Percentiles rank a stretch among this genome's conserved stretches.
Conservation (phyloP, 2,888 invertebrate species). For the Pherbina coryleti region DNA sequence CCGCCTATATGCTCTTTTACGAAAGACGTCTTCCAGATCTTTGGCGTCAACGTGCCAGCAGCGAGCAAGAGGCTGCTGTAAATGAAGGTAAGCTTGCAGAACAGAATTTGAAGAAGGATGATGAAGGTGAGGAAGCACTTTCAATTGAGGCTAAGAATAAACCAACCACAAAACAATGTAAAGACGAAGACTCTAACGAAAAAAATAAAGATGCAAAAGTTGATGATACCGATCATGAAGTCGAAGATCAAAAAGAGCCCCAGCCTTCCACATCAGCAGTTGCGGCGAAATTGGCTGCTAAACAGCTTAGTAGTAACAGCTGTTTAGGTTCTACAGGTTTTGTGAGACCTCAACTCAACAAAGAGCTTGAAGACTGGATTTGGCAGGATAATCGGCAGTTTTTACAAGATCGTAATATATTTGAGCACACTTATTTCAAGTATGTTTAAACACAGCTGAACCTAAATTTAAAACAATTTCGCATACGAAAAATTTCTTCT, state of each 20-base stretch:
- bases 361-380: slow-evolving; percentile 92
- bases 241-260: slow-evolving; percentile 45
- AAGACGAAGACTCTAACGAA: background rate
- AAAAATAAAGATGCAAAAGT: slow-evolving; percentile 3
- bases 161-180: slow-evolving; percentile 51
- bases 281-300: slow-evolving; percentile 35
- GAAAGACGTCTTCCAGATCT: slow-evolving; percentile 78
- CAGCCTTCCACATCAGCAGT: slow-evolving; percentile 57
- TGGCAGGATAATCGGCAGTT: slow-evolving; percentile 98
- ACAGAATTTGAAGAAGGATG: background rate
- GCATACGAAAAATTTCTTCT: slow-evolving; percentile 1
- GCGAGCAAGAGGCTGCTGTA: slow-evolving; percentile 50
- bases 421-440: slow-evolving; percentile 96
- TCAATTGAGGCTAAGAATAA: slow-evolving; percentile 46
- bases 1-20: slow-evolving; percentile 97
- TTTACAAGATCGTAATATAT: slow-evolving; percentile 93
- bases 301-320: background rate
- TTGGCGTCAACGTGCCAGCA: slow-evolving; percentile 54
- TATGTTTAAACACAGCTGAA: slow-evolving; percentile 69
- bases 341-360: slow-evolving; percentile 60
- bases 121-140: slow-evolving; percentile 29
- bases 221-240: background rate
- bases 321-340: background rate
- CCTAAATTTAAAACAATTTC: background rate
- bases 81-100: background rate